Evolutionary conservation across 2,113 vertebrate species (phyloP).

Genomic region (Lampris megalopsis): DNA sequence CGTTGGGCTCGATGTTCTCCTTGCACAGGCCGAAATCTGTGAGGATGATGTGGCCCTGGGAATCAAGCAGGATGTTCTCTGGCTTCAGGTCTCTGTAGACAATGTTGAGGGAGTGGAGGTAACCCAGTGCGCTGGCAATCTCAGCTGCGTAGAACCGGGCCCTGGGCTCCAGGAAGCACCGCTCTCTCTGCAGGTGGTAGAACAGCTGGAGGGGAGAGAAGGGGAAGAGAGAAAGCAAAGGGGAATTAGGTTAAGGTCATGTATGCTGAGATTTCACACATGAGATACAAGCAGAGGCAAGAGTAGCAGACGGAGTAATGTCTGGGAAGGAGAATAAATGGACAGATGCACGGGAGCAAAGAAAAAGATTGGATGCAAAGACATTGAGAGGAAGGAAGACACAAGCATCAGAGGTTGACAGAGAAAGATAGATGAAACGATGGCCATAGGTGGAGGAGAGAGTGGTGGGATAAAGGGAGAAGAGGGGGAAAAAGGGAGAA

Average conservation of each 20-base stretch:
- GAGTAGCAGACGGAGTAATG: slow-evolving; percentile 34
- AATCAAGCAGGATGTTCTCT: slow-evolving; percentile 97
- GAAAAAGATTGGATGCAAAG: slow-evolving; percentile 50
- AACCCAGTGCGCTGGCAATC: slow-evolving; percentile 96
- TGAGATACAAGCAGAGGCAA: not conserved
- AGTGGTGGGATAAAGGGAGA: slow-evolving; percentile 24
- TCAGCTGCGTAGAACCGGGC: slow-evolving; percentile 97
- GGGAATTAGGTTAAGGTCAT: not conserved
- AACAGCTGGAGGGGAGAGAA: slow-evolving; percentile 86
- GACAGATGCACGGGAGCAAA: slow-evolving; percentile 52
- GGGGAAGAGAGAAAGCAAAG: slow-evolving; percentile 27
- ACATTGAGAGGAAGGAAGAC: slow-evolving; percentile 67
- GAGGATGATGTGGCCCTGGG: slow-evolving; percentile 96
- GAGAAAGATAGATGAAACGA: slow-evolving; percentile 40
- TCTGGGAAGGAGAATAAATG: slow-evolving; percentile 13
- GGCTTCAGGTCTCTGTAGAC: slow-evolving; percentile 99
- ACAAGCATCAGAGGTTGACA: slow-evolving; percentile 43
- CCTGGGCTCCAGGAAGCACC: slow-evolving; percentile 96
- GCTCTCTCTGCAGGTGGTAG: slow-evolving; percentile 98
- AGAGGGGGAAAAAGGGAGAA: slow-evolving; percentile 35
- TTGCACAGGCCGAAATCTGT: slow-evolving; percentile 99
- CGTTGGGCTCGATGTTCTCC: slow-evolving; percentile 97
- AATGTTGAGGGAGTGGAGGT: slow-evolving; percentile 97
- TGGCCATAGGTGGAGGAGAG: slow-evolving; percentile 47
- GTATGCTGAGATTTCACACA: not conserved